A percentile compares a stretch with the other conserved stretches of the same genome.
These are phyloP conservation scores for Leptodactylus fallax DNA, from an alignment of 2,797 vertebrate genomes.

Conservation along the genomic window DNA sequence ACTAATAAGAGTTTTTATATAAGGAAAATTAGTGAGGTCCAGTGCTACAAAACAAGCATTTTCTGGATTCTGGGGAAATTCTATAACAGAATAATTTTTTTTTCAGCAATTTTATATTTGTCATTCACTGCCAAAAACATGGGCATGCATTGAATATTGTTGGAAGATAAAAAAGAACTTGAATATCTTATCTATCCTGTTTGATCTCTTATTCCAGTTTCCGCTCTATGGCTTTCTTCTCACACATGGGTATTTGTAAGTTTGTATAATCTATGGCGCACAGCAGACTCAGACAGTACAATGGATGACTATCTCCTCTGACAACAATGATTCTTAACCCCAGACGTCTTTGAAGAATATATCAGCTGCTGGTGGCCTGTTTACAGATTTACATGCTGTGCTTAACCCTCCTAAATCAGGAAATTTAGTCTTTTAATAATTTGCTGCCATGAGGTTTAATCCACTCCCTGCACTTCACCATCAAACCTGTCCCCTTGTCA, in stretches of 20 bases:
- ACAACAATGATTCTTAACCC: neutral
- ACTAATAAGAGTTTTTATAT: neutral
- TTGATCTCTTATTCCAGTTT: conserved; percentile 32
- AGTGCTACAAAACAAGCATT: neutral
- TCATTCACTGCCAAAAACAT: neutral
- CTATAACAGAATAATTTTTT: neutral
- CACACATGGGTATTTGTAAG: neutral
- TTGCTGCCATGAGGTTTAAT: too few relatives aligned
- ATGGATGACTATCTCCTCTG: neutral
- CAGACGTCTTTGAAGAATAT: too few relatives aligned
- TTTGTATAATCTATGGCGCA: conserved; percentile 32
- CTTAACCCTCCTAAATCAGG: too few relatives aligned
- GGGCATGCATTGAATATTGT: conserved; percentile 9
- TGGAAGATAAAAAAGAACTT: neutral
- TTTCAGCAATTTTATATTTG: conserved; percentile 8
- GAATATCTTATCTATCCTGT: conserved; percentile 14
- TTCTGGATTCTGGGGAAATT: neutral
- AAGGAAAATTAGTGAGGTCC: neutral
- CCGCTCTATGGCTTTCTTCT: neutral
- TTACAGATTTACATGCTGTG: too few relatives aligned
- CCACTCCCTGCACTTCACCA: too few relatives aligned
- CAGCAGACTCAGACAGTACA: neutral
- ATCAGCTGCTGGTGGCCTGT: too few relatives aligned
- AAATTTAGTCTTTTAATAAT: too few relatives aligned
- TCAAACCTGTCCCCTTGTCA: too few relatives aligned